These are phyloP conservation scores for Oriolus oriolus DNA, from an alignment of 2,113 vertebrate species.

Conservation along the genomic window DNA sequence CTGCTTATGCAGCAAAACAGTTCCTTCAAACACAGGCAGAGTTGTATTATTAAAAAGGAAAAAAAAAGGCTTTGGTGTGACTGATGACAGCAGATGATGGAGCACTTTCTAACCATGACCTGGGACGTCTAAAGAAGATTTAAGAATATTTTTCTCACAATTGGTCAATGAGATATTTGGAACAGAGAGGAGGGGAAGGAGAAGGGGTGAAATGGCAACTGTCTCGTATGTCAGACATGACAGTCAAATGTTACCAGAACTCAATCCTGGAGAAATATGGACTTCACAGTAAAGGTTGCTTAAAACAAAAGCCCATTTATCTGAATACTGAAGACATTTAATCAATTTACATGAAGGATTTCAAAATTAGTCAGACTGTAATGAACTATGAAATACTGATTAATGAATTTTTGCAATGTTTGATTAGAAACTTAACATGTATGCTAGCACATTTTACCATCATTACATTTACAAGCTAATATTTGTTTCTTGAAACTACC, in stretches of 20 bases:
- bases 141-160: slow-evolving; percentile 23
- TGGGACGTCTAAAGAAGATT: not conserved
- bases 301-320: slow-evolving; percentile 81
- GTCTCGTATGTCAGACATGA: slow-evolving; percentile 33
- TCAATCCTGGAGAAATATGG: slow-evolving; percentile 67
- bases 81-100: slow-evolving; percentile 17
- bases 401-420: slow-evolving; percentile 81
- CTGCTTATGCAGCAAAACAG: not conserved
- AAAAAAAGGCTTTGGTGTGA: not conserved
- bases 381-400: slow-evolving; percentile 89
- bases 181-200: not conserved
- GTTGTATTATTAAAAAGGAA: not conserved
- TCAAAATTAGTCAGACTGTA: slow-evolving; percentile 85
- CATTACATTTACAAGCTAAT: slow-evolving; percentile 46
- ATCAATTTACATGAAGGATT: slow-evolving; percentile 87
- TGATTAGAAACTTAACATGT: slow-evolving; percentile 80
- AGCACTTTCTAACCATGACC: slow-evolving; percentile 41
- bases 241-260: slow-evolving; percentile 31
- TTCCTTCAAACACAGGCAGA: not conserved
- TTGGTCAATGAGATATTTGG: slow-evolving; percentile 37
- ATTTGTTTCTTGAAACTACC: slow-evolving; percentile 32
- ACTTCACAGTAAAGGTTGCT: slow-evolving; percentile 75
- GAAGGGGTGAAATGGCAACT: slow-evolving; percentile 50
- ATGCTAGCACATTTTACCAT: slow-evolving; percentile 56
- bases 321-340: slow-evolving; percentile 78